A percentile compares a stretch with the other conserved stretches of the same genome.
phyloP scores from a whole-genome alignment of 2,797 vertebrate genomes.

The Agapornis canus region DNA sequence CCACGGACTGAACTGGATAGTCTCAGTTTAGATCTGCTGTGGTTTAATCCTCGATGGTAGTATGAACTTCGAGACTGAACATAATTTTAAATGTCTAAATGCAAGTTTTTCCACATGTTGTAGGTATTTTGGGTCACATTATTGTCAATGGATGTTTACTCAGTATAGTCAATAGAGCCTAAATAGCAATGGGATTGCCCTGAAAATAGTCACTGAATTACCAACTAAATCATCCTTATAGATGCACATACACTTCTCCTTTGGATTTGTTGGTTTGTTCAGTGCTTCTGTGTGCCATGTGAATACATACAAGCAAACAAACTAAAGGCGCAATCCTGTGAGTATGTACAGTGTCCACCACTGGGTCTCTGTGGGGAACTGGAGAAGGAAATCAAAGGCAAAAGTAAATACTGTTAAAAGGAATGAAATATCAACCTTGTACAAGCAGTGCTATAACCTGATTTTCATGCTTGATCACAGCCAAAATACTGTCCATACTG shows the following conservation, averaged over 20 bases:
- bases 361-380: neutral
- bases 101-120: neutral
- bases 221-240: neutral
- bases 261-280: neutral
- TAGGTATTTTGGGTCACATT: neutral
- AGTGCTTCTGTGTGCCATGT: neutral
- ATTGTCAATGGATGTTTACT: neutral
- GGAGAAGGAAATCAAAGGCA: neutral
- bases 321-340: neutral
- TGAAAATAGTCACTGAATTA: neutral
- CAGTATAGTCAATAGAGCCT: neutral
- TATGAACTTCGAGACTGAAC: neutral
- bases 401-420: neutral
- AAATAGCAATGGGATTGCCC: neutral
- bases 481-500: neutral
- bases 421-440: neutral
- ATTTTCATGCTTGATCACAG: neutral
- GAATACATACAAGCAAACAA: neutral
- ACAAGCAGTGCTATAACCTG: neutral
- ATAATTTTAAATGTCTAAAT: neutral
- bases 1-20: neutral
- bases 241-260: neutral
- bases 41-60: neutral
- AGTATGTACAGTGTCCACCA: neutral
- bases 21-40: neutral